Percentiles rank a stretch among this genome's conserved stretches.
These are phyloP conservation scores for Microcebus jonahi DNA, from an alignment of 2,113 vertebrate species.

Conservation along the genomic window DNA sequence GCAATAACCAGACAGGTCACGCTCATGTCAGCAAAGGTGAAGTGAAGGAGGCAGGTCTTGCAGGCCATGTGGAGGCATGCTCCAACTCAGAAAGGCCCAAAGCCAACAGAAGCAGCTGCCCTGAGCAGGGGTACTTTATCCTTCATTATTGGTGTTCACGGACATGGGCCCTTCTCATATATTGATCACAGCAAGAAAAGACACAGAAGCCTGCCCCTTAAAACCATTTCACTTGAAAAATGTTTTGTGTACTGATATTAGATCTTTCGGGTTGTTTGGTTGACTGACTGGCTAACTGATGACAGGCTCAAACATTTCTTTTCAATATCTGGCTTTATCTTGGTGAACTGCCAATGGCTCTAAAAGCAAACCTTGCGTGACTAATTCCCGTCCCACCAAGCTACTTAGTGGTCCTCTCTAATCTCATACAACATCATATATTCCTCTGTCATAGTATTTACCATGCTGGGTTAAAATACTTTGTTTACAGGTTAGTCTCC, in stretches of 20 bases:
- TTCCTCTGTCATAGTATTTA: background rate
- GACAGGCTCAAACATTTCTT: background rate
- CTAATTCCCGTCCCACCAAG: background rate
- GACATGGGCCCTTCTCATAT: background rate
- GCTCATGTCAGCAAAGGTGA: background rate
- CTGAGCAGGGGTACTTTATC: background rate
- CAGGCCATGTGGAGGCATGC: background rate
- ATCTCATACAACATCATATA: background rate
- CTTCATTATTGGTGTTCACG: background rate
- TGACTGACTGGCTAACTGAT: background rate
- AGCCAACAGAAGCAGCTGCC: background rate
- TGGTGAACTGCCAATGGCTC: background rate
- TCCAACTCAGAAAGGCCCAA: background rate
- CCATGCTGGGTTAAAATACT: background rate
- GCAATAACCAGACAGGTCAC: background rate
- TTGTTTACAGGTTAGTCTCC: background rate
- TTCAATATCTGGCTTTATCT: background rate
- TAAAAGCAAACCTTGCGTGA: background rate
- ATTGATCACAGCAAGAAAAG: background rate
- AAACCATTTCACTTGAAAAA: background rate
- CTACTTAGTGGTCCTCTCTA: background rate
- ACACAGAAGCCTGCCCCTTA: background rate
- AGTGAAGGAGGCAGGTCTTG: background rate
- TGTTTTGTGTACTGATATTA: background rate
- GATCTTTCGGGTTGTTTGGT: background rate